phyloP scores from a whole-genome alignment of 2,113 vertebrate species.

The Smithornis capensis region DNA sequence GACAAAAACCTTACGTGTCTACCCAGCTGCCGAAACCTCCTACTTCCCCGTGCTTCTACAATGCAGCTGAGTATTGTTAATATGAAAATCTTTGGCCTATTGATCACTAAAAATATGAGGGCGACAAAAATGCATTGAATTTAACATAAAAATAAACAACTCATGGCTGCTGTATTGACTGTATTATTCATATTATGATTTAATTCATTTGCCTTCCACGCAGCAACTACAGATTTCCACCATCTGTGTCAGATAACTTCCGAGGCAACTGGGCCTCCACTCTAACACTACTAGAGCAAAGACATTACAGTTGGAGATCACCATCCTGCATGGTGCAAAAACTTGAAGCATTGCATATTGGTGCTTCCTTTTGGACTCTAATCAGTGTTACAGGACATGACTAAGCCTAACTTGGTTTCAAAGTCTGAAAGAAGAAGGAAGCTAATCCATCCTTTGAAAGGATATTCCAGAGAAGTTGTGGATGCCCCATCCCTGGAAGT shows the following conservation, averaged over 20 bases:
- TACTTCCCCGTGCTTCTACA: background rate
- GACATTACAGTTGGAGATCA: background rate
- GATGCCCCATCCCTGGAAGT: background rate
- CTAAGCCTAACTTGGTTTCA: background rate
- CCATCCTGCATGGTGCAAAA: background rate
- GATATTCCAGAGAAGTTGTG: background rate
- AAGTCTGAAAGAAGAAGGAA: background rate
- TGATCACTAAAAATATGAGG: conserved; percentile 64
- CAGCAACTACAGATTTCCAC: background rate
- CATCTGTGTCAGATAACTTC: background rate
- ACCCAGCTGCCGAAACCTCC: conserved; percentile 11
- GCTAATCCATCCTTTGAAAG: background rate
- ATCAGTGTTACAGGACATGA: background rate
- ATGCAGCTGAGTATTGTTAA: conserved; percentile 57
- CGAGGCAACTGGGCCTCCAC: background rate
- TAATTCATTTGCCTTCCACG: background rate
- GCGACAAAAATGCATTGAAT: conserved; percentile 63
- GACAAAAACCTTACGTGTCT: background rate
- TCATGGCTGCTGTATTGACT: conserved; percentile 57
- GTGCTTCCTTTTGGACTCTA: background rate
- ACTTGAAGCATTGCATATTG: rapidly evolving
- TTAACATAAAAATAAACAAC: conserved; percentile 72
- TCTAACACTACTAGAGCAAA: background rate
- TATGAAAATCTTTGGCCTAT: conserved; percentile 62
- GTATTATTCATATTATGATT: conserved; percentile 53